phyloP scores from a whole-genome alignment of 2,888 invertebrate genomes.

The Osmoderma eremita region DNA sequence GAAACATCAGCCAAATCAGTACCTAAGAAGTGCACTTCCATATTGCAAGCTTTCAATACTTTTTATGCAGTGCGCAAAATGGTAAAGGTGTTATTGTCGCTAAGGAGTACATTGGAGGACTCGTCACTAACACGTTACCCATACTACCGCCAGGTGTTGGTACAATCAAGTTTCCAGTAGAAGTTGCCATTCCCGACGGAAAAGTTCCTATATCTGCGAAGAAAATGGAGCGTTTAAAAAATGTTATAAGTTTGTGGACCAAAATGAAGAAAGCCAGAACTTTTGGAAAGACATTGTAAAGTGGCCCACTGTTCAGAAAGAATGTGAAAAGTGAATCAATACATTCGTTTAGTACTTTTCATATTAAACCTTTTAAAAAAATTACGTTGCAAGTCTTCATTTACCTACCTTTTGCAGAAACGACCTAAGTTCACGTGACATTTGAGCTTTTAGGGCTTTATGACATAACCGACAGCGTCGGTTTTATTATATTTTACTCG shows the following conservation, averaged over 20 bases:
- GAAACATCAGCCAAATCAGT: conserved; percentile 1
- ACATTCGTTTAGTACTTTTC: too few relatives aligned
- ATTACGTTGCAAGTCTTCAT: too few relatives aligned
- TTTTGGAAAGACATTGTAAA: neutral
- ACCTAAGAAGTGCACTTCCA: neutral
- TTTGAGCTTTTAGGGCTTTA: too few relatives aligned
- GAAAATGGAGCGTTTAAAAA: neutral
- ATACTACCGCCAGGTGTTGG: neutral
- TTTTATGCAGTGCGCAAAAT: neutral
- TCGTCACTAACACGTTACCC: neutral
- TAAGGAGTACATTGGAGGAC: neutral
- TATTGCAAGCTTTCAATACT: too few relatives aligned
- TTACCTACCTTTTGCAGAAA: too few relatives aligned
- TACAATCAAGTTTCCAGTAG: neutral
- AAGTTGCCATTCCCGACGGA: neutral
- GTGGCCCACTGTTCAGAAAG: neutral
- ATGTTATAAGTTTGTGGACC: neutral
- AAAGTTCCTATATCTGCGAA: neutral
- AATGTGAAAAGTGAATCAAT: too few relatives aligned
- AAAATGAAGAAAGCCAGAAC: neutral
- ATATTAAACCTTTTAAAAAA: too few relatives aligned
- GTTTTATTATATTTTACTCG: too few relatives aligned
- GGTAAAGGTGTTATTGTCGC: neutral
- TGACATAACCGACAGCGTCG: too few relatives aligned
- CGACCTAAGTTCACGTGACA: too few relatives aligned